Evolutionary conservation across 92 coral and sea anemone species (phyloP).

Genomic region (Parazoanthus darwini): DNA sequence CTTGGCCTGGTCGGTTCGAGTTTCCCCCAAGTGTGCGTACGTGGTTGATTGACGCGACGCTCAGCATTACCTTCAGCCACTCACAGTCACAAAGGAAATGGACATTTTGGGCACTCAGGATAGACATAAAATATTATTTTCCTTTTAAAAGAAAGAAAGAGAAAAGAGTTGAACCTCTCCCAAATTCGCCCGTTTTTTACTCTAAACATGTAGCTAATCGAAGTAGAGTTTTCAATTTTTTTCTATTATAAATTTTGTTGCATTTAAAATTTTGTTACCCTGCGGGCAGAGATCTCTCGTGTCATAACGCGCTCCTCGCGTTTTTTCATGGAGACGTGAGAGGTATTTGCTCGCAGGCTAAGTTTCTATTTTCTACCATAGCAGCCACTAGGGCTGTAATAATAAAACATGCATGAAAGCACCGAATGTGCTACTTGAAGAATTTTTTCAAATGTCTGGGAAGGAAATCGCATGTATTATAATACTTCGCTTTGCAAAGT

Average conservation of each 20-base stretch:
- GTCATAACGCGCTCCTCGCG: no score
- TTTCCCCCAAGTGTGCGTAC: not conserved
- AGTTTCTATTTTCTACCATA: no score
- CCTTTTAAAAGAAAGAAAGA: not conserved
- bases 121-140: not conserved
- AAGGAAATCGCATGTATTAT: not conserved
- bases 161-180: no score
- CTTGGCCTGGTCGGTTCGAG: not conserved
- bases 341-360: no score
- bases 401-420: not conserved
- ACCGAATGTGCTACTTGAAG: not conserved
- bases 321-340: no score
- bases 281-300: no score
- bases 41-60: not conserved
- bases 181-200: no score
- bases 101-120: not conserved
- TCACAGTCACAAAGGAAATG: not conserved
- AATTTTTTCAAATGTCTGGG: not conserved
- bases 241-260: no score
- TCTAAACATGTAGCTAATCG: no score
- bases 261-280: no score
- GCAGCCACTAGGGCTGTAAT: no score
- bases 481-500: not conserved
- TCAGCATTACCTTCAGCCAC: not conserved
- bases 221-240: no score